Base-by-base conservation (phyloP, 2,797 vertebrate genomes). In the Oreortyx pictus region DNA sequence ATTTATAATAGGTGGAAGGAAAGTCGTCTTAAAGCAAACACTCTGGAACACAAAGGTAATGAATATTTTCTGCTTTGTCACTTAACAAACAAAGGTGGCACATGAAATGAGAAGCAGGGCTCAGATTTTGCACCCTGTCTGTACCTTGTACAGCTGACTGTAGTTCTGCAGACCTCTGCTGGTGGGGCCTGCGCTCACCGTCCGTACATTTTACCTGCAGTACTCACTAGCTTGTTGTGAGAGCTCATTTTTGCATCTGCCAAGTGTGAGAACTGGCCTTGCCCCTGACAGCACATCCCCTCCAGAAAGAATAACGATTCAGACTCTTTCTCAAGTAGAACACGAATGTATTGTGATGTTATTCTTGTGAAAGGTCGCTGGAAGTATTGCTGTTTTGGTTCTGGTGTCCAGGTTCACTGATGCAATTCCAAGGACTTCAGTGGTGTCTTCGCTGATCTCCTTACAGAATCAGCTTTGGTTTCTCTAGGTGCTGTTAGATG, bases 1-100 rank as follows among this genome's bases (percentile, higher is more conserved):
- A 73, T 93, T 95, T 95, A 11, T 91, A 92, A 79, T 79, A 79
- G 88, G 92, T 91, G 50, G 88, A 82, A 86, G 71, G 83, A 62
- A 82, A 92, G 93, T 82, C 71, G 44, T 74, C 61, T 91, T 77
- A 94, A 82, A 94, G 95, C 94, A 96, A 95, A 96, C 92, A 95
- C 67, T 82, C 67, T 80, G 74, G 91, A 91, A 68, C 54, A 56
- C 67, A 81, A 83, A 92, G 88, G 77, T 82, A 89, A 92, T 88
- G 94, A 96, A 79, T 78, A 93, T 88, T 82, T 84, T 75, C 77
- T 94, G 85, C 91, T 82, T 74, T 88, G 87, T 93, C 96, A 92
- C 78, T 94, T 54, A 44, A 37, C 80, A 90, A 59, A 74, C 77
- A 81, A 50, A 86, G 64, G 49, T 60, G 65, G 33, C 6, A 3